phyloP scores from a whole-genome alignment of 1,140 invertebrate genomes.

The Drosophila navojoa region DNA sequence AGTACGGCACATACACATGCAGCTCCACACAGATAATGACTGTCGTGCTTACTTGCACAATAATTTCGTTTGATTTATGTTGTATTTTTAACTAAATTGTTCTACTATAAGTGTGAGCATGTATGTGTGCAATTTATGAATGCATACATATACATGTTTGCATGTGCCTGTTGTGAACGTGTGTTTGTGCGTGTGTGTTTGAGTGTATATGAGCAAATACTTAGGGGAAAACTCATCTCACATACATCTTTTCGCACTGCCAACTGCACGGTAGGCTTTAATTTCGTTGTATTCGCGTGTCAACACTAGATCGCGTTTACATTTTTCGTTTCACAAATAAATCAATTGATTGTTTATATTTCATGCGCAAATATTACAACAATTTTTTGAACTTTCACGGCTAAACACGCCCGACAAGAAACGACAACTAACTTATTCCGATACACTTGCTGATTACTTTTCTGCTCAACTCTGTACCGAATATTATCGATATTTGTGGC shows the following conservation, averaged over 20 bases:
- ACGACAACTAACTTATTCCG: constrained; percentile 43
- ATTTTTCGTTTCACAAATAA: constrained; percentile 36
- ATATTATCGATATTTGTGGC: constrained; percentile 4
- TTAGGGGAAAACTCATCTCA: constrained; percentile 34
- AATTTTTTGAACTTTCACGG: constrained; percentile 25
- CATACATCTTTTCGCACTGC: constrained; percentile 34
- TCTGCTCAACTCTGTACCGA: constrained; percentile 7
- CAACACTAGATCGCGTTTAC: constrained; percentile 31
- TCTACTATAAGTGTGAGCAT: constrained; percentile 40
- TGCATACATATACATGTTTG: constrained; percentile 2
- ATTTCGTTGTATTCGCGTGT: constrained; percentile 31
- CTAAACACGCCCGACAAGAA: constrained; percentile 42
- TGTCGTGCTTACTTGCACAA: constrained; percentile 9
- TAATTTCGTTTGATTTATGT: constrained; percentile 49
- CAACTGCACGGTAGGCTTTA: constrained; percentile 22
- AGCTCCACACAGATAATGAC: constrained; percentile 23
- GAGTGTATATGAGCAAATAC: constrained; percentile 12
- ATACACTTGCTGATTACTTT: constrained; percentile 30
- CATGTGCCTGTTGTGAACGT: not conserved
- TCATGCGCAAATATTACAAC: constrained; percentile 19
- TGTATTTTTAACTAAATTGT: constrained; percentile 54
- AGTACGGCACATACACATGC: not conserved
- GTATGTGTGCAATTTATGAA: too few species aligned
- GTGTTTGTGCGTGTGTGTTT: not conserved
- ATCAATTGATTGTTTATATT: constrained; percentile 33